Conservation (phyloP, 1,140 invertebrate species). For the Drosophila lacteicornis region DNA sequence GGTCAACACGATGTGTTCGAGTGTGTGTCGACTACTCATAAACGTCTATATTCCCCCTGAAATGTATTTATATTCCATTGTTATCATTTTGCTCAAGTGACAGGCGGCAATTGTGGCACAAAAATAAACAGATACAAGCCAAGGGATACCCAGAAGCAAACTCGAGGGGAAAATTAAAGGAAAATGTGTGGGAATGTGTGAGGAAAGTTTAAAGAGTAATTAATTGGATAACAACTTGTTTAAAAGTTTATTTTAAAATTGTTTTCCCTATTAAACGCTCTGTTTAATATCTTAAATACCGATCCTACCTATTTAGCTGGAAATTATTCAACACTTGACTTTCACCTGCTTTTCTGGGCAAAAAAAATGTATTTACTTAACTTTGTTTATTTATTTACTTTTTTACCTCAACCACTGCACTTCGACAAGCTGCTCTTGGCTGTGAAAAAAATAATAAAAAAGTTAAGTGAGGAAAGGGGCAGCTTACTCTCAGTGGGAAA, state of each 20-base stretch:
- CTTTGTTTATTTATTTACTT: slow-evolving; percentile 24
- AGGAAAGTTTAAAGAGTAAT: neutral
- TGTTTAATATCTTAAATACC: too few species aligned
- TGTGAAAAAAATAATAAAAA: neutral
- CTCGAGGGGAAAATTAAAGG: neutral
- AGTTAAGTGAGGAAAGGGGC: neutral
- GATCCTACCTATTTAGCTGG: neutral
- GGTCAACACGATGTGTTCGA: slow-evolving; percentile 3
- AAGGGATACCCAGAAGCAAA: neutral
- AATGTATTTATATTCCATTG: slow-evolving; percentile 66
- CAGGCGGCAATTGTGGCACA: slow-evolving; percentile 31
- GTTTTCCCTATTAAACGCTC: too few species aligned
- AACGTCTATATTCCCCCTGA: slow-evolving; percentile 17
- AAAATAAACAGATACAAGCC: neutral
- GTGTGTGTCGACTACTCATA: slow-evolving; percentile 21
- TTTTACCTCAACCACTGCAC: neutral
- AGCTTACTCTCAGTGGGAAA: slow-evolving; percentile 12
- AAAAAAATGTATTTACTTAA: neutral
- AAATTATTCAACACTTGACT: slow-evolving; percentile 12
- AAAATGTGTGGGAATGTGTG: neutral
- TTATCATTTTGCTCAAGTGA: slow-evolving; percentile 52
- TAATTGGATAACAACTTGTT: neutral
- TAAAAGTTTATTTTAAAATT: too few species aligned
- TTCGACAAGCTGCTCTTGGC: slow-evolving; percentile 3
- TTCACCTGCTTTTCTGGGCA: neutral